Evolutionary conservation across 2,888 invertebrate species (phyloP).

Genomic region (Hyposoter dolosus): DNA sequence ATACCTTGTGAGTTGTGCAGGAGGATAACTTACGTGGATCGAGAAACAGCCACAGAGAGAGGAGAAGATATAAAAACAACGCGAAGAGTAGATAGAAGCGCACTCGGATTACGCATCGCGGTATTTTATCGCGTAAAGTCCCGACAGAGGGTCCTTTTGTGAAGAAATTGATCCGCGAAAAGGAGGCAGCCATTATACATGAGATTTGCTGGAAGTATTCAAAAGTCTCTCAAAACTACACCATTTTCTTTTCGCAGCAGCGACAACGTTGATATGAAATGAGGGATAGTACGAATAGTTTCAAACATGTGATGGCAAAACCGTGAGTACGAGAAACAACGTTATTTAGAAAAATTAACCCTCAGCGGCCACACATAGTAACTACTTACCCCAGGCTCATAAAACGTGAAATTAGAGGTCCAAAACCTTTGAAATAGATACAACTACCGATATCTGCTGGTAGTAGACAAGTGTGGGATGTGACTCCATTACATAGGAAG

Average conservation of each 20-base stretch:
- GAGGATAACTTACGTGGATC: not conserved
- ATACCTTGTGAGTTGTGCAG: not conserved
- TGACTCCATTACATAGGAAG: too few relatives aligned
- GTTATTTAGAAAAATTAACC: conserved; percentile 70
- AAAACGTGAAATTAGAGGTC: too few relatives aligned
- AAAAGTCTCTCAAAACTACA: not conserved
- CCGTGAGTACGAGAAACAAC: not conserved
- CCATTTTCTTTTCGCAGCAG: not conserved
- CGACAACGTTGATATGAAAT: not conserved
- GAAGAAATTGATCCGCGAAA: not conserved
- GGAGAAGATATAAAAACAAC: conserved; percentile 12
- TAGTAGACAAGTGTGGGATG: too few relatives aligned
- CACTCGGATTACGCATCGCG: conserved; percentile 70
- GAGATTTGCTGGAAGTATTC: not conserved
- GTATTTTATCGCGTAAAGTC: conserved; percentile 77
- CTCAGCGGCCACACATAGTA: too few relatives aligned
- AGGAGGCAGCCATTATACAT: conserved; percentile 4
- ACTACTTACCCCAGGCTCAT: too few relatives aligned
- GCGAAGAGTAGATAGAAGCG: conserved; percentile 48
- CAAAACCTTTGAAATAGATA: too few relatives aligned
- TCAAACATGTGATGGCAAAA: too few relatives aligned
- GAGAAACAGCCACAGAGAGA: conserved; percentile 33
- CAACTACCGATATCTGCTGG: too few relatives aligned
- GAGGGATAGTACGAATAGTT: too few relatives aligned
- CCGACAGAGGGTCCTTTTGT: conserved; percentile 47